Evolutionary conservation across 2,888 invertebrate species (phyloP), one percentile per base, ranked within the genome.

Genomic region (Tenthredo amoena): DNA sequence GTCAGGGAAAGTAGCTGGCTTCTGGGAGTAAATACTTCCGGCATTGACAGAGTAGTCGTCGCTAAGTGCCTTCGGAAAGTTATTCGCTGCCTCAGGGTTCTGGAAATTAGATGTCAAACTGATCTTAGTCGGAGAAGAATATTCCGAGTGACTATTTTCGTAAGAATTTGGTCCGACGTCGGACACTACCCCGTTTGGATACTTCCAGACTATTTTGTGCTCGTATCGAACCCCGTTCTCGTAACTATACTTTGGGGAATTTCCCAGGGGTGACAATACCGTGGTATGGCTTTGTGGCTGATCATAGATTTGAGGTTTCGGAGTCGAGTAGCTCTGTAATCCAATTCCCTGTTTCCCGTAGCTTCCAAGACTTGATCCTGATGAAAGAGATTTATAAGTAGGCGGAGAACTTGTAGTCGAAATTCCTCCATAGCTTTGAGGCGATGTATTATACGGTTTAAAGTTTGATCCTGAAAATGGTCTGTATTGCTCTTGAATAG

Each of bases 151-250:
- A 6, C 89, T 87, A 68, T 90, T 90, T 0, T 89, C 85, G 87
- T 92, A 93, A 2, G 93, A 91, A 3, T 87, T 84, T 0, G 93
- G 92, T 1, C 92, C 91, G 0, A 88, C 87, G 6, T 92, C 91
- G 0, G 91, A 91, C 4, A 93, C 89, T 68, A 91, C 90, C 0
- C 93, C 93, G 86, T 93, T 92, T 0, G 93, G 92, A 87, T 93
- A 93, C 65, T 93, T 93, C 93, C 93, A 93, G n/a, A 92, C 90
- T 4, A 93, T 91, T 79, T 92, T 93, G 76, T 93, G 92, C 85
- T 93, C 93, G 86, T 93, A 93, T 21, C 88, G 90, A 0, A 93
- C 86, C 0, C 93, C 93, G 76, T 93, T 91, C 74, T 93, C 93
- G 3, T 91, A 26, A 0, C 92, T 91, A 85, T 91, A 93, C 50